Percentiles rank a stretch among this genome's conserved stretches.
These are phyloP conservation scores for Heterotis niloticus DNA, from an alignment of 2,113 vertebrate genomes.

Conservation along the genomic window DNA sequence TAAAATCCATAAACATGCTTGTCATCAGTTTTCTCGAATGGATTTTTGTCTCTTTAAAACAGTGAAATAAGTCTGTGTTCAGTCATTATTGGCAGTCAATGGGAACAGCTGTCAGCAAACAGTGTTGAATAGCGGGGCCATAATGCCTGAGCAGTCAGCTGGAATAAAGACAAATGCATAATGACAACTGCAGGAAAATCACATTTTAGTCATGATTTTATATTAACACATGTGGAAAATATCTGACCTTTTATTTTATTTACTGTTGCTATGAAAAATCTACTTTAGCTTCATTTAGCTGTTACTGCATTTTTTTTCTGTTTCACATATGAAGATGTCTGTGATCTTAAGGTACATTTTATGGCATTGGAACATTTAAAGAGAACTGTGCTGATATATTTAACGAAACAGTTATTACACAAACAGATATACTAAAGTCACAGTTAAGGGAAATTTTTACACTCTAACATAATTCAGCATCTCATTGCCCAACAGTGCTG, in stretches of 20 bases:
- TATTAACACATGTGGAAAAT: background rate
- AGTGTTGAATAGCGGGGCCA: background rate
- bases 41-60: no score
- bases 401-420: no score
- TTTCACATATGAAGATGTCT: background rate
- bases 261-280: background rate
- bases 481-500: background rate
- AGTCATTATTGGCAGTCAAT: conserved; percentile 1
- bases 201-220: background rate
- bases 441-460: background rate
- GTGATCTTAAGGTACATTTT: no score
- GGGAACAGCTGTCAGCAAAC: background rate
- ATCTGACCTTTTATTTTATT: background rate
- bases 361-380: background rate
- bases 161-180: background rate
- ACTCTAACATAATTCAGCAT: background rate
- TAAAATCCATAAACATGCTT: no score
- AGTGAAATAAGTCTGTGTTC: background rate
- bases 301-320: no score
- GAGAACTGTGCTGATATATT: background rate
- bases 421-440: background rate
- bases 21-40: no score
- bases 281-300: no score
- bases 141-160: background rate
- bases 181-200: background rate